phyloP scores from a whole-genome alignment of 2,888 invertebrate genomes.

The Rhagonycha lutea region DNA sequence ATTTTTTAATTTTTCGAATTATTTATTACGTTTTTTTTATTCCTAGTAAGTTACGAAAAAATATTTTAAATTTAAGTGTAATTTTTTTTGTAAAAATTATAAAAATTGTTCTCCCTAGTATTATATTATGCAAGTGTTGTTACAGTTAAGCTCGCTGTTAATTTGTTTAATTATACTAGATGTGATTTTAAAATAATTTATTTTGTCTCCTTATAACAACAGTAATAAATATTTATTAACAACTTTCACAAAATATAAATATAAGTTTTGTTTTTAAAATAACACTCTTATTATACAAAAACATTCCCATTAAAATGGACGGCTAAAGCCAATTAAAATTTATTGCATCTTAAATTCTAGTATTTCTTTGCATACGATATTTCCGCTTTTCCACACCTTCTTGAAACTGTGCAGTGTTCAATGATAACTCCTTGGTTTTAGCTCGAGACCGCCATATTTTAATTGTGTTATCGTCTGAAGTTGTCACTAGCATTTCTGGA shows the following conservation, averaged over 20 bases:
- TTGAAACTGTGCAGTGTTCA: conserved; percentile 52
- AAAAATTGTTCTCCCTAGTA: background rate
- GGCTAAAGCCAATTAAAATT: conserved; percentile 17
- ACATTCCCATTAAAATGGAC: conserved; percentile 25
- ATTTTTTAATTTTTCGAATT: conserved; percentile 7
- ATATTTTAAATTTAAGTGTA: background rate
- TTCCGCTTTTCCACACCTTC: conserved; percentile 54
- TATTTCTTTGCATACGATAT: conserved; percentile 40
- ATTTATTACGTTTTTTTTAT: conserved; percentile 5
- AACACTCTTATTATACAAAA: conserved; percentile 12
- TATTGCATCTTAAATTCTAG: conserved; percentile 10
- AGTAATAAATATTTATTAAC: conserved; percentile 28
- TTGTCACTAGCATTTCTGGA: conserved; percentile 80
- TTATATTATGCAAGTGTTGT: background rate
- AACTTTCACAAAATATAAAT: conserved; percentile 26
- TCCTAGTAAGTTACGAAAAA: conserved; percentile 2
- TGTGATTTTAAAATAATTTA: background rate
- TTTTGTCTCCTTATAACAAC: conserved; percentile 4
- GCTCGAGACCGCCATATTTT: conserved; percentile 65
- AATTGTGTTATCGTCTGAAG: conserved; percentile 79
- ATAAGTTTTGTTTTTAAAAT: conserved; percentile 25
- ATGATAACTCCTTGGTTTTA: conserved; percentile 55
- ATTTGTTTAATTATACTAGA: background rate
- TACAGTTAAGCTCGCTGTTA: background rate
- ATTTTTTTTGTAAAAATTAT: background rate